Percentiles rank a stretch among this genome's conserved stretches.
phyloP scores from a whole-genome alignment of 2,797 vertebrate species.

The Myotis vivesi region DNA sequence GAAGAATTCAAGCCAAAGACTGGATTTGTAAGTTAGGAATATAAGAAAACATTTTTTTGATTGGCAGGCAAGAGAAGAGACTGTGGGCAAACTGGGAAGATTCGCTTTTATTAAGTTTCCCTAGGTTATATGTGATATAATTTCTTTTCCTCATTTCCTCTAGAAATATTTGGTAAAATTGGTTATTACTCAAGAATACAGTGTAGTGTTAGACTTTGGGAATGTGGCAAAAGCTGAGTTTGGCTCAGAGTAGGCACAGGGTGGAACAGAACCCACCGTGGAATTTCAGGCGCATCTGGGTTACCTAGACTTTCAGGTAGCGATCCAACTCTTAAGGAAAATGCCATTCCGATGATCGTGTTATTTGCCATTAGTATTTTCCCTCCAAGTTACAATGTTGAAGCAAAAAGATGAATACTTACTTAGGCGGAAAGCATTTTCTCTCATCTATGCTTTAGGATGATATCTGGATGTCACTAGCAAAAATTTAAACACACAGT shows the following conservation, averaged over 20 bases:
- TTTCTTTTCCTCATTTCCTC: not conserved
- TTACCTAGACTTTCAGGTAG: not conserved
- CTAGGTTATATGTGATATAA: not conserved
- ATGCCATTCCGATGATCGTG: not conserved
- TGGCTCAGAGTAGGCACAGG: not conserved
- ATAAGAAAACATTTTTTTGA: not conserved
- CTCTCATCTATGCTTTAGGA: not conserved
- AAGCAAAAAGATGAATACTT: not conserved
- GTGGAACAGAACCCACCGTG: not conserved
- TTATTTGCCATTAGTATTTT: not conserved
- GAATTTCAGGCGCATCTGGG: not conserved
- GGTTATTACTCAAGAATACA: not conserved
- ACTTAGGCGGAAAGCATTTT: not conserved
- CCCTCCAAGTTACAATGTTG: not conserved
- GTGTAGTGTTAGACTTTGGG: not conserved
- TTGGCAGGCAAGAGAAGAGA: not conserved
- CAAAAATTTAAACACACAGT: not conserved
- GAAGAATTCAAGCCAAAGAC: not conserved
- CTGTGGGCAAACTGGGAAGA: not conserved
- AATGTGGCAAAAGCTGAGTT: not conserved
- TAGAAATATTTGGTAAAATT: not conserved
- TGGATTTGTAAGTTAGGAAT: not conserved
- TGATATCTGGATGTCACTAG: not conserved
- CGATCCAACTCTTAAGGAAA: not conserved
- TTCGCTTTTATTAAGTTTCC: not conserved